Conservation (phyloP, 2,888 invertebrate genomes). For the Lycocerus yunnanus region DNA sequence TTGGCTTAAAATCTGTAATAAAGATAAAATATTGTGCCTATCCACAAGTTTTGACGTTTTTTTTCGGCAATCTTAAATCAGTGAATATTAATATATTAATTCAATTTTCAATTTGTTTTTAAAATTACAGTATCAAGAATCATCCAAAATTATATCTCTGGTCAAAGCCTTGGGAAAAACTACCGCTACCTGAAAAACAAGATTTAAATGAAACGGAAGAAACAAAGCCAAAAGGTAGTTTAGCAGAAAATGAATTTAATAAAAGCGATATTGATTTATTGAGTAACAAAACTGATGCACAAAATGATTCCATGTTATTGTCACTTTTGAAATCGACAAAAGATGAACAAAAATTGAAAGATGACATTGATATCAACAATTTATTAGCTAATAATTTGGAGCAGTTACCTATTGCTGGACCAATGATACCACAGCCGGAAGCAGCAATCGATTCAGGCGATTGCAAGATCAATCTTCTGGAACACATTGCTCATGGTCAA, state of each 20-base stretch:
- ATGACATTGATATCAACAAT: slow-evolving; percentile 41
- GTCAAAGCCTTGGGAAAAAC: slow-evolving; percentile 82
- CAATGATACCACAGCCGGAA: slow-evolving; percentile 74
- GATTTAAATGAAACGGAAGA: slow-evolving; percentile 38
- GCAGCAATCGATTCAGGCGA: slow-evolving; percentile 79
- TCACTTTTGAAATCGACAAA: slow-evolving; percentile 46
- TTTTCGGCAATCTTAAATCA: background rate
- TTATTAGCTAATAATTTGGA: slow-evolving; percentile 43
- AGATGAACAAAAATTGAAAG: slow-evolving; percentile 33
- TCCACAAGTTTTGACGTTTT: background rate
- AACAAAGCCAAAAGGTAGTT: slow-evolving; percentile 45
- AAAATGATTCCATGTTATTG: slow-evolving; percentile 47
- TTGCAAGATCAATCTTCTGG: slow-evolving; percentile 76
- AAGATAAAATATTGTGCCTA: background rate
- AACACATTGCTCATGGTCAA: slow-evolving; percentile 78
- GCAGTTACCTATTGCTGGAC: slow-evolving; percentile 32
- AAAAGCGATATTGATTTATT: slow-evolving; percentile 21
- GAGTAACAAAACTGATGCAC: slow-evolving; percentile 19
- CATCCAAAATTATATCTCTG: slow-evolving; percentile 86
- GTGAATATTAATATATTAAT: background rate
- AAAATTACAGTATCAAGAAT: slow-evolving; percentile 66
- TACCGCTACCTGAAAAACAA: slow-evolving; percentile 49
- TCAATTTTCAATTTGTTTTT: slow-evolving; percentile 29
- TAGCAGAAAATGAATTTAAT: slow-evolving; percentile 42
- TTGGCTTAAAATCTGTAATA: background rate